Evolutionary conservation across 1,140 invertebrate species (phyloP), one percentile per base, ranked within the genome.

Genomic region (Polypedilum pembai): DNA sequence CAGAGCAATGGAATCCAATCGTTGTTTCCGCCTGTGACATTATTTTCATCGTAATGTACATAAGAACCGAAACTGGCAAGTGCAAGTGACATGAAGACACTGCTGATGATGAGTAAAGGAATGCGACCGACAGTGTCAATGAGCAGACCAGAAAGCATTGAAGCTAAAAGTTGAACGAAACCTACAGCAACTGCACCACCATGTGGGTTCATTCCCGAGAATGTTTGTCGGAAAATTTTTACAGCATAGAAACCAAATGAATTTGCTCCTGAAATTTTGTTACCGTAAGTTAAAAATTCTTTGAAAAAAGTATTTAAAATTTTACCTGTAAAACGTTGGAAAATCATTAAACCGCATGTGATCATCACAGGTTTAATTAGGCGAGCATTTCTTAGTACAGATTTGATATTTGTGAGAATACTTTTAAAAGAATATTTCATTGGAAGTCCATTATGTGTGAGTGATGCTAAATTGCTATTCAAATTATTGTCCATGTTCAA

Each of bases 201-300:
- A 78, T 94, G 92, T n/a, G 92, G 91, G 81, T 93, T 92, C 84
- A 93, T 91, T 8, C 88, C 91, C 18, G 89, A 88, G 77, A 93
- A 89, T 12, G 91, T 92, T 81, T 93, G 88, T 73, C 89, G 86
- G 79, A 94, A 92, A 77, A 93, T 92, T 40, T 89, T 88, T 1
- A 94, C 92, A 21, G 92, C 91, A 81, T 94, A 94, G 79, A 92
- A 93, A 79, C 89, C 91, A 82, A 94, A 94, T 12, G 92, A 90
- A 76, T 92, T 92, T 7, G 91, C 92, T 8, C 92, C 92, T 41
- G 90, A 45, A 74, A 24, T 56, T 17, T 65, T 45, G 7, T 74
- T 3, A 65, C 1, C 15, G 8, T 45, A 45, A 3, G 8, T 12
- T 4, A 21, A 5, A 56, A 8, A 41, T 24, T 63, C 18, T 24